Percentiles rank a stretch among this genome's conserved stretches.
These are phyloP conservation scores for Pachypsylla venusta DNA, from an alignment of 1,140 invertebrate genomes.

Conservation along the genomic window DNA sequence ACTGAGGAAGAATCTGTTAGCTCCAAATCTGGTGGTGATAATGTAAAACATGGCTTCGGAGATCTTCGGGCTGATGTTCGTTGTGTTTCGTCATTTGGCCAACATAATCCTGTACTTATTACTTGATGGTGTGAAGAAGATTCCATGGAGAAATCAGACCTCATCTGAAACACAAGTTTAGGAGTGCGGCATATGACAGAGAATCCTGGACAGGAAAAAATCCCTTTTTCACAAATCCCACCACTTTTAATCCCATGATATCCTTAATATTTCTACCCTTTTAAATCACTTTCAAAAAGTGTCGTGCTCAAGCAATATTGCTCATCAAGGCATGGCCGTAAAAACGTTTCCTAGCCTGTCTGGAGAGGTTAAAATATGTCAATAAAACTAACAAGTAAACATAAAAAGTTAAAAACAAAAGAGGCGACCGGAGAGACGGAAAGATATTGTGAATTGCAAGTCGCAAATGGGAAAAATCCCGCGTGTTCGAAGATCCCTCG, in stretches of 20 bases:
- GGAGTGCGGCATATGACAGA: too few species aligned
- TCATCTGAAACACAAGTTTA: slow-evolving; percentile 9
- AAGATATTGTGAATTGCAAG: too few species aligned
- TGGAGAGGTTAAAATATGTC: too few species aligned
- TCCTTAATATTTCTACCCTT: not conserved
- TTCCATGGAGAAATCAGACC: not conserved
- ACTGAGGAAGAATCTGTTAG: slow-evolving; percentile 21
- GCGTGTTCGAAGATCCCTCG: too few species aligned
- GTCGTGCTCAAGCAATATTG: too few species aligned
- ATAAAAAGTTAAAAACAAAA: too few species aligned
- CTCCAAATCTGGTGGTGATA: slow-evolving; percentile 16
- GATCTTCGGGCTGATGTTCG: not conserved
- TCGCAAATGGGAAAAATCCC: too few species aligned
- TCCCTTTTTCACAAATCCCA: not conserved
- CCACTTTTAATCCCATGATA: not conserved
- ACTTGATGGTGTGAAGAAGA: not conserved
- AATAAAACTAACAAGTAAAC: too few species aligned
- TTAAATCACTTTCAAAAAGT: too few species aligned
- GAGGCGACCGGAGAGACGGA: too few species aligned
- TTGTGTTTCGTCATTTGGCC: not conserved
- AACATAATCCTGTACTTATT: not conserved
- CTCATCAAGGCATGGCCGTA: not conserved
- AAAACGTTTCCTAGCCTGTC: not conserved
- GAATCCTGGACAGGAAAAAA: not conserved
- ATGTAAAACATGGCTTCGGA: not conserved